Evolutionary conservation across 2,888 invertebrate genomes (phyloP).

Genomic region (Acrocera orbiculus): DNA sequence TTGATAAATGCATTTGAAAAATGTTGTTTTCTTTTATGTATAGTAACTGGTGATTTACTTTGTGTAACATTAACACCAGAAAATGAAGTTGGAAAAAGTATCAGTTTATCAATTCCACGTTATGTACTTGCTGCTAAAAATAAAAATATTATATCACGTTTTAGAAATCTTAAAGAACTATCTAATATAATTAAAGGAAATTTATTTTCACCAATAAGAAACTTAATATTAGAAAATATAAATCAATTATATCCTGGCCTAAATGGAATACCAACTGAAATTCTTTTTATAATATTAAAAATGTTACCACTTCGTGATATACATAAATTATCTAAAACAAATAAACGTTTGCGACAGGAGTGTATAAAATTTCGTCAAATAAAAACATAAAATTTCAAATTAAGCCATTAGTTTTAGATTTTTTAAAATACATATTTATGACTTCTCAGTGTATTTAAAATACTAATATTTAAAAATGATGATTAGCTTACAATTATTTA

Average conservation of each 20-base stretch:
- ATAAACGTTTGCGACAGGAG: conserved; percentile 3
- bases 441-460: too few relatives aligned
- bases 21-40: conserved; percentile 16
- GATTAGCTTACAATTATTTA: too few relatives aligned
- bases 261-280: conserved; percentile 21
- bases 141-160: conserved; percentile 18
- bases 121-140: conserved; percentile 20
- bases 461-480: too few relatives aligned
- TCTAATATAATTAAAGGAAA: conserved; percentile 36
- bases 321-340: conserved; percentile 8
- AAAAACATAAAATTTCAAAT: neutral
- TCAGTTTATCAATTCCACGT: conserved; percentile 23
- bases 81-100: conserved; percentile 18
- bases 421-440: too few relatives aligned
- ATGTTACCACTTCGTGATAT: conserved; percentile 13
- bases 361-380: conserved; percentile 1
- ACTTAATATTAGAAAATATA: conserved; percentile 31
- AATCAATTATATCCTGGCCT: conserved; percentile 25
- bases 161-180: conserved; percentile 31
- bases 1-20: conserved; percentile 1
- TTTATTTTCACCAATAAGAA: conserved; percentile 36
- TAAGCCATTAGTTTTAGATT: neutral
- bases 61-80: conserved; percentile 21
- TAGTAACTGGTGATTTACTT: conserved; percentile 23
- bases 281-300: conserved; percentile 19